Percentiles rank a stretch among this genome's conserved stretches.
Conservation (phyloP, 2,113 vertebrate species). For the Sclerurus mexicanus region DNA sequence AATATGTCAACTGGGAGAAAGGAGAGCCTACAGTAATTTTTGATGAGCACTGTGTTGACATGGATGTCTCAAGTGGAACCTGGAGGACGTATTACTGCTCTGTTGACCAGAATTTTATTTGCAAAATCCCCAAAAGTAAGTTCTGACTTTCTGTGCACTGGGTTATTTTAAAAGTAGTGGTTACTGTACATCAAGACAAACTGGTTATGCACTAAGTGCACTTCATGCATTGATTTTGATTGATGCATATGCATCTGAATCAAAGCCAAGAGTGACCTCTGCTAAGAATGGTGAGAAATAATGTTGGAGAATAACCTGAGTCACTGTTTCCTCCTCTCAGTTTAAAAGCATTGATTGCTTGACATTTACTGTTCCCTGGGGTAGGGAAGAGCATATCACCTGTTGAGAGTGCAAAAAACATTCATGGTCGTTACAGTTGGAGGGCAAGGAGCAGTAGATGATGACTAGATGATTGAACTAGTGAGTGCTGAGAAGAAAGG, state of each 20-base stretch:
- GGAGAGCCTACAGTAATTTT: conserved; percentile 62
- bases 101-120: conserved; percentile 82
- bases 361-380: not conserved
- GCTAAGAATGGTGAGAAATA: not conserved
- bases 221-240: not conserved
- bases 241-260: not conserved
- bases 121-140: conserved; percentile 91
- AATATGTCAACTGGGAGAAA: conserved; percentile 89
- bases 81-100: conserved; percentile 83
- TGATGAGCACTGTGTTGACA: conserved; percentile 76
- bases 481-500: not conserved
- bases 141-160: not conserved
- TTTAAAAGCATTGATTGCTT: not conserved
- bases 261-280: not conserved
- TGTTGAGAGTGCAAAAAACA: not conserved
- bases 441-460: not conserved
- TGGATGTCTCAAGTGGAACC: conserved; percentile 73
- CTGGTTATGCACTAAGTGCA: not conserved
- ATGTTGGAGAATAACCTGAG: not conserved
- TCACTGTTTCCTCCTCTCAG: not conserved
- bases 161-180: not conserved
- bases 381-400: not conserved
- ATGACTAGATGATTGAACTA: not conserved
- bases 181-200: not conserved
- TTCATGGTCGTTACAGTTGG: not conserved